Conservation (phyloP, 2,797 vertebrate genomes). For the Hafferia zeledoni region DNA sequence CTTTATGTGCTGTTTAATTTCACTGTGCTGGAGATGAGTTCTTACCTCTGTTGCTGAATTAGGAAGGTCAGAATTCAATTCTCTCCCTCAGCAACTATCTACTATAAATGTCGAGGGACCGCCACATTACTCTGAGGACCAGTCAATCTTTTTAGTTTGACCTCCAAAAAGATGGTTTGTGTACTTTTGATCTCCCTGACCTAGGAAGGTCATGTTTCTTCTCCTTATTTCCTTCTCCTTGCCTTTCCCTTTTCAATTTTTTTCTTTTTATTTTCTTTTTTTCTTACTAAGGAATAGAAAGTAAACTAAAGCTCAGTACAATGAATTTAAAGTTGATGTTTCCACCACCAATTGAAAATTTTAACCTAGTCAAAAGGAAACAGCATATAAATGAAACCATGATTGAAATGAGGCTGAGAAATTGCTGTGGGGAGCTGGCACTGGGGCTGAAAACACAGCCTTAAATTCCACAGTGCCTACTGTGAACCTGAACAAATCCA, state of each 20-base stretch:
- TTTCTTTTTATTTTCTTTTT: fast-evolving
- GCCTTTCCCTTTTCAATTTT: neutral
- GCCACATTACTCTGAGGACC: neutral
- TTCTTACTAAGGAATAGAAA: neutral
- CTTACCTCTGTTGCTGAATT: conserved; percentile 49
- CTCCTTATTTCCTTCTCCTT: neutral
- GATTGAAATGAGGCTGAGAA: neutral
- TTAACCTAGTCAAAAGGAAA: neutral
- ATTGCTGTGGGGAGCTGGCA: neutral
- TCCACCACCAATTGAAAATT: neutral
- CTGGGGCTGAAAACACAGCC: neutral
- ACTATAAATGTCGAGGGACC: neutral
- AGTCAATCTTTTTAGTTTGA: conserved; percentile 7
- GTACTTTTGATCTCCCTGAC: neutral
- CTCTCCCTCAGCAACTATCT: neutral
- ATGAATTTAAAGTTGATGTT: neutral
- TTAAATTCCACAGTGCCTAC: neutral
- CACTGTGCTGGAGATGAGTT: conserved; percentile 9
- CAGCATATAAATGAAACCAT: neutral
- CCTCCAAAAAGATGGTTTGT: neutral
- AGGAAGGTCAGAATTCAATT: conserved; percentile 26
- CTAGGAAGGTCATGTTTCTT: neutral
- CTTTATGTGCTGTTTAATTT: conserved; percentile 39
- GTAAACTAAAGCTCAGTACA: neutral
- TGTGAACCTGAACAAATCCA: neutral